Evolutionary conservation across 2,797 vertebrate species (phyloP).

Genomic region (Eutrigla gurnardus): DNA sequence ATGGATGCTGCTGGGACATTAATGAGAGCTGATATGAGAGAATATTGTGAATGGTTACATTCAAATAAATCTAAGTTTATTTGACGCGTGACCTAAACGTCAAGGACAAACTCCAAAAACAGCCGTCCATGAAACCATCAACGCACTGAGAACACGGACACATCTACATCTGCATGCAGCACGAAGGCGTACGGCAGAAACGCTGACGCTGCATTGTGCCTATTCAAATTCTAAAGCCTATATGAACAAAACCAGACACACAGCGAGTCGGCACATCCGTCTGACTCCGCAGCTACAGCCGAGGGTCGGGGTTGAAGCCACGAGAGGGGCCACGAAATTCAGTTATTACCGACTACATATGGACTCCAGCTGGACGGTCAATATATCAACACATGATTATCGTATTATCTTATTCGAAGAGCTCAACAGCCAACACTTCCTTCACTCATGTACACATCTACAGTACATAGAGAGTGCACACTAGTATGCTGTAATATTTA

Average conservation of each 20-base stretch:
- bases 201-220: conserved; percentile 47
- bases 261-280: conserved; percentile 30
- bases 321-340: conserved; percentile 12
- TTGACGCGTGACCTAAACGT: neutral
- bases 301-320: conserved; percentile 11
- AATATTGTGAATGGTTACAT: neutral
- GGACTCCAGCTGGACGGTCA: conserved; percentile 35
- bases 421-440: neutral
- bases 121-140: neutral
- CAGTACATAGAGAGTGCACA: neutral
- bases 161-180: conserved; percentile 30
- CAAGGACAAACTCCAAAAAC: neutral
- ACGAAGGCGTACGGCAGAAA: conserved; percentile 12
- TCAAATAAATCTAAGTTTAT: neutral
- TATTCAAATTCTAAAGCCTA: conserved; percentile 31
- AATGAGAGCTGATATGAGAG: conserved; percentile 2
- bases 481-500: neutral
- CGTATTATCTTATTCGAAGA: neutral
- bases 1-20: conserved; percentile 10
- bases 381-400: conserved; percentile 1
- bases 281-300: conserved; percentile 21
- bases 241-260: conserved; percentile 44
- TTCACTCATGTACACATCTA: neutral
- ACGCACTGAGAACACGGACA: conserved; percentile 2
- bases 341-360: conserved; percentile 34